These are phyloP conservation scores for Mus musculus DNA, from an alignment of 2,113 vertebrate species.

Conservation along the genomic window GRCm39 chr17:8377001-8377500, in stretches of 20 bases:
- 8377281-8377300: too few species aligned
- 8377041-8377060: too few species aligned
- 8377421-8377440: too few species aligned
- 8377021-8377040: neutral
- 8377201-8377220: neutral
- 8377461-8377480: too few species aligned
- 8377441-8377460: too few species aligned
- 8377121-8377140: neutral
- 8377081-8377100: neutral
- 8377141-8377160: neutral
- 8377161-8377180: neutral
- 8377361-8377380: too few species aligned
- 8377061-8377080: neutral
- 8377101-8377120: neutral
- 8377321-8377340: neutral
- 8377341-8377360: neutral
- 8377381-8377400: too few species aligned
- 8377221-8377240: neutral
- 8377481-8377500: too few species aligned
- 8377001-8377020: too few species aligned
- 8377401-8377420: too few species aligned
- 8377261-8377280: neutral
- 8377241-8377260: fast-evolving
- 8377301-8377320: neutral
- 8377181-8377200: neutral